Evolutionary conservation across 2,113 vertebrate genomes (phyloP).

Genomic region (Galeopterus variegatus): DNA sequence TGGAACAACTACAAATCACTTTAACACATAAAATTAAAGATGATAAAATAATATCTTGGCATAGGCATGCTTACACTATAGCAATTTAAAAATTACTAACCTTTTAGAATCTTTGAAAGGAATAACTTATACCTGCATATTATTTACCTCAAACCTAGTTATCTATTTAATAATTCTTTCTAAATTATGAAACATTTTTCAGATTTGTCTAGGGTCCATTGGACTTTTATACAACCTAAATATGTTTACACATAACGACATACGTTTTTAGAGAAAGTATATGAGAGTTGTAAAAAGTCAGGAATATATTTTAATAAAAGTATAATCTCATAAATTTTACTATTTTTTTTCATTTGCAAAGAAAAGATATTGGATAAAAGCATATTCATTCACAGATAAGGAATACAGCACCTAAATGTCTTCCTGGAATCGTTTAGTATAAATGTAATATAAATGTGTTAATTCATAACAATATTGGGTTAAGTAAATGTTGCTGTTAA

Average conservation of each 20-base stretch:
- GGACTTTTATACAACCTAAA: constrained; percentile 28
- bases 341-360: constrained; percentile 57
- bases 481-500: constrained; percentile 85
- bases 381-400: not conserved
- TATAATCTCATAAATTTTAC: constrained; percentile 52
- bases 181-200: constrained; percentile 38
- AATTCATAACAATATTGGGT: constrained; percentile 82
- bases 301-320: constrained; percentile 51
- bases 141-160: constrained; percentile 2
- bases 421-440: constrained; percentile 66
- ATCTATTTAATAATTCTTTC: constrained; percentile 54
- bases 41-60: not conserved
- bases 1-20: constrained; percentile 10
- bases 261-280: constrained; percentile 47
- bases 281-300: constrained; percentile 35
- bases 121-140: constrained; percentile 38
- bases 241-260: not conserved
- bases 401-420: constrained; percentile 54
- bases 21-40: constrained; percentile 49
- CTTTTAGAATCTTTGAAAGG: constrained; percentile 67
- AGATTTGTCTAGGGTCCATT: not conserved
- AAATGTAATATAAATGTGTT: constrained; percentile 54
- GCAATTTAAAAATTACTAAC: constrained; percentile 57
- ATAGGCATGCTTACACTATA: not conserved
- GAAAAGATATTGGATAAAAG: constrained; percentile 36